Evolutionary conservation across 2,888 invertebrate species (phyloP).

Genomic region (Corythucha ciliata): DNA sequence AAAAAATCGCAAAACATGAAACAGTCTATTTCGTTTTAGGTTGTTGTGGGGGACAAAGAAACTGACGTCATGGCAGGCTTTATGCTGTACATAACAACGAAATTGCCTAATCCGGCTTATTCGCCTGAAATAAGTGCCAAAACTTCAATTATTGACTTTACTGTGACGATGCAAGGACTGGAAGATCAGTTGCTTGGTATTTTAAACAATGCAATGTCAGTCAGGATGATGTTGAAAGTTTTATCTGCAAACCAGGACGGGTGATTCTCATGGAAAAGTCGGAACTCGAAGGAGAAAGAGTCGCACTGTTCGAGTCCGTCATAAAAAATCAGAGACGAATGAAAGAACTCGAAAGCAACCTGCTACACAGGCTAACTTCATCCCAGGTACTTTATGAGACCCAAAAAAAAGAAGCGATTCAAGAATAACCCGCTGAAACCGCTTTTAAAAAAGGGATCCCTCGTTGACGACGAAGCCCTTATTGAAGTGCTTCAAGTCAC

Average conservation of each 20-base stretch:
- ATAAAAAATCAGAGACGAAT: conserved; percentile 93
- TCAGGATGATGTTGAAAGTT: background rate
- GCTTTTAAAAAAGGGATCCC: conserved; percentile 52
- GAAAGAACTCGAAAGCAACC: conserved; percentile 89
- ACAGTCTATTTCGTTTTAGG: conserved; percentile 40
- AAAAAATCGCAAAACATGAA: too few relatives aligned
- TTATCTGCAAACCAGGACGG: conserved; percentile 45
- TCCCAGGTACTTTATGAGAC: conserved; percentile 51
- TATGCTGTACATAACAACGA: conserved; percentile 91
- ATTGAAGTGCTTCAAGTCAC: conserved; percentile 81
- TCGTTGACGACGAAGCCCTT: conserved; percentile 91
- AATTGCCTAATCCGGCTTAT: conserved; percentile 90
- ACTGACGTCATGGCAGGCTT: conserved; percentile 95
- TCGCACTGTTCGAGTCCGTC: conserved; percentile 86
- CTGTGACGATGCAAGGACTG: conserved; percentile 90
- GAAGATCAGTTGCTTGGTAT: conserved; percentile 83
- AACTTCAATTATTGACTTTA: conserved; percentile 94
- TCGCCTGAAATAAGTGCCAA: conserved; percentile 95
- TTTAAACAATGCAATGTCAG: background rate
- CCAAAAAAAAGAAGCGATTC: background rate
- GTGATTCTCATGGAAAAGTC: conserved; percentile 95
- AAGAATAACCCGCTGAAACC: background rate
- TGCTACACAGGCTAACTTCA: conserved; percentile 82
- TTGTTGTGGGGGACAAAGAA: conserved; percentile 90
- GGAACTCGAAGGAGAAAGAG: conserved; percentile 87